Conservation (phyloP, 1,140 invertebrate genomes). For the Caenorhabditis remanei region DNA sequence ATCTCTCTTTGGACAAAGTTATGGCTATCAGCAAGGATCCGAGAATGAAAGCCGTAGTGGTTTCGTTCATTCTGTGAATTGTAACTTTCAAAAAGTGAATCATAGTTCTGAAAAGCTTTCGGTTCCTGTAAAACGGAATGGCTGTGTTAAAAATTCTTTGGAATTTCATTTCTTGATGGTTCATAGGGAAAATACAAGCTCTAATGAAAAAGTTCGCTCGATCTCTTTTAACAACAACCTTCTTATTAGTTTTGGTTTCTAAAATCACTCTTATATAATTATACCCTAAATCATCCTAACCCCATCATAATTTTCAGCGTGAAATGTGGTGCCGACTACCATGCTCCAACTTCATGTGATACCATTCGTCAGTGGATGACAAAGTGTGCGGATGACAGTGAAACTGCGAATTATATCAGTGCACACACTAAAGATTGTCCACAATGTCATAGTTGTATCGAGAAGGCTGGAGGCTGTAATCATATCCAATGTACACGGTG, state of each 20-base stretch:
- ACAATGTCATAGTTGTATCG: slow-evolving; percentile 98
- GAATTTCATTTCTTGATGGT: too few species aligned
- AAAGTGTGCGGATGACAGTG: slow-evolving; percentile 98
- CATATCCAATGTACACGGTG: slow-evolving; percentile 99
- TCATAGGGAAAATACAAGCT: too few species aligned
- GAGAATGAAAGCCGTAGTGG: too few species aligned
- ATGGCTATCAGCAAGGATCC: too few species aligned
- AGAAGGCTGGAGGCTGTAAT: slow-evolving; percentile 99
- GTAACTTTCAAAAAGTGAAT: too few species aligned
- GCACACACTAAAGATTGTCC: slow-evolving; percentile 85
- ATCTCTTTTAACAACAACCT: not conserved
- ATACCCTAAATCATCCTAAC: slow-evolving; percentile 11
- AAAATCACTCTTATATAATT: too few species aligned
- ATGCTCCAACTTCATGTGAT: slow-evolving; percentile 95
- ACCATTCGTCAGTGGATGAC: slow-evolving; percentile 97
- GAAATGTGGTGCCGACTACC: slow-evolving; percentile 94
- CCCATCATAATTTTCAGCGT: slow-evolving; percentile 81
- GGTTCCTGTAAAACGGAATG: too few species aligned
- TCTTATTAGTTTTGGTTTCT: not conserved
- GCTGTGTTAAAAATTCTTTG: too few species aligned
- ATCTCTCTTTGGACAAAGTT: too few species aligned
- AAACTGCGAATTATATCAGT: slow-evolving; percentile 96
- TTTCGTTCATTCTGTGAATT: too few species aligned
- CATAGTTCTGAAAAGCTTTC: too few species aligned
- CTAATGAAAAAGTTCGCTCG: too few species aligned